Evolutionary conservation across 2,797 vertebrate genomes (phyloP).

Genomic region (Coranthus polyacanthus): DNA sequence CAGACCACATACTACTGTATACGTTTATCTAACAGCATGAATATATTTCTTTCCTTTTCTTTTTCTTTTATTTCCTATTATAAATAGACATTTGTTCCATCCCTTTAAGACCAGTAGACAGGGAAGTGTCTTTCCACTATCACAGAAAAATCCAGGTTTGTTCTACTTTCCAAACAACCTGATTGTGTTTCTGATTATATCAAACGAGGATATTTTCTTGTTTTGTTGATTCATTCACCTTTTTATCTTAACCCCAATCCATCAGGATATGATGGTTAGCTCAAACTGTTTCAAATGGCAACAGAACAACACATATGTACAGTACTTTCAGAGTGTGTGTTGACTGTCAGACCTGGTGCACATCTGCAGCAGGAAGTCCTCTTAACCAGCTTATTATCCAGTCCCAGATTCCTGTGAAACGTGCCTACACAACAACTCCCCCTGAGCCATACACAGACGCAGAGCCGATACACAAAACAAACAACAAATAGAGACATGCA

Average conservation of each 20-base stretch:
- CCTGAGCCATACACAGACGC: conserved; percentile 7
- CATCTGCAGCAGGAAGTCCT: conserved; percentile 61
- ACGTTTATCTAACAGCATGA: too few species aligned
- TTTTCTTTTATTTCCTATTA: background rate
- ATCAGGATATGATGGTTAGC: background rate
- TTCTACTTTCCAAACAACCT: conserved; percentile 2
- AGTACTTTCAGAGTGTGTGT: background rate
- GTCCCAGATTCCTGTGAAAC: conserved; percentile 41
- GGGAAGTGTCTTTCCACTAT: background rate
- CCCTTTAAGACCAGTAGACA: background rate
- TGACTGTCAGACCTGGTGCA: conserved; percentile 38
- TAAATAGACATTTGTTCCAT: background rate
- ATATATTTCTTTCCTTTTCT: too few species aligned
- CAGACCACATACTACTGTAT: too few species aligned
- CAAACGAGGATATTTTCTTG: background rate
- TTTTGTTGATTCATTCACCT: conserved; percentile 14
- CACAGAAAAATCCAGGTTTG: background rate
- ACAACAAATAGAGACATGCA: conserved; percentile 33
- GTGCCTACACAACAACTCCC: conserved; percentile 44
- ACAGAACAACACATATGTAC: background rate
- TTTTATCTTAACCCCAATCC: conserved; percentile 40
- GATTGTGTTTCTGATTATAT: background rate
- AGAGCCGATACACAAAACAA: conserved; percentile 43
- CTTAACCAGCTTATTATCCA: conserved; percentile 49
- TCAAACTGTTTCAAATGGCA: too few species aligned